Base-by-base conservation (phyloP, 2,888 invertebrate species). In the Agonopterix alstromeriana region DNA sequence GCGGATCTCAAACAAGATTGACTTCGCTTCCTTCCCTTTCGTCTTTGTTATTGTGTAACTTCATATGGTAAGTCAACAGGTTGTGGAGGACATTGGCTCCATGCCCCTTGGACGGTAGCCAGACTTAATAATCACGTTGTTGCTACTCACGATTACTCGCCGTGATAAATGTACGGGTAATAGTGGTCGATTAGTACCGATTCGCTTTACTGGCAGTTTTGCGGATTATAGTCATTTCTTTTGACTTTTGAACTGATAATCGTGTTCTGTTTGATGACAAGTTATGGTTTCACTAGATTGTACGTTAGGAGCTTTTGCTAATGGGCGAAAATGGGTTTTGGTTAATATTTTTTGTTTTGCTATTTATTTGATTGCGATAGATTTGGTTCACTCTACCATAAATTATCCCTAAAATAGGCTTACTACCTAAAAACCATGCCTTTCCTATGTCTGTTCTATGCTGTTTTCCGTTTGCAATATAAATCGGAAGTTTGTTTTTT, bases 51-150 rank as follows among this genome's bases (percentile, higher is more conserved):
- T 52, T 52, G 50, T 46, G 50, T 50, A 11, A 50, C 48, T 53
- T 49, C 56, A 57, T 67, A 70, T 71, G 67, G 67, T 54, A 53
- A 71, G 59, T 74, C 85, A 84, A 85, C 84, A 84, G 77, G 83
- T 83, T 59, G 53, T 12, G 48, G 53, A 61, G 61, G 60, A 64
- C 60, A 70, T 75, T 83, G 83, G 83, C 81, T 70, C 57, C 52
- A 66, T 68, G 77, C 77, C 82, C 60, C 56, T 70, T 86, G 86
- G 85, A 73, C 62, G 53, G 51, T 50, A 57, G 81, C 86, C 86
- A 85, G 68, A 53, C 56, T 51, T 58, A 53, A 60, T 77, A 77
- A 78, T 74, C 71, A 73, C 65, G 46, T 61, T 65, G 64, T 61
- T 67, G 63, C 65, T 68, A 64, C 64, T 60, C 62, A 56, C 67